Base-by-base conservation (phyloP, 2,797 vertebrate genomes). In the Microctenopoma steveboyesi region DNA sequence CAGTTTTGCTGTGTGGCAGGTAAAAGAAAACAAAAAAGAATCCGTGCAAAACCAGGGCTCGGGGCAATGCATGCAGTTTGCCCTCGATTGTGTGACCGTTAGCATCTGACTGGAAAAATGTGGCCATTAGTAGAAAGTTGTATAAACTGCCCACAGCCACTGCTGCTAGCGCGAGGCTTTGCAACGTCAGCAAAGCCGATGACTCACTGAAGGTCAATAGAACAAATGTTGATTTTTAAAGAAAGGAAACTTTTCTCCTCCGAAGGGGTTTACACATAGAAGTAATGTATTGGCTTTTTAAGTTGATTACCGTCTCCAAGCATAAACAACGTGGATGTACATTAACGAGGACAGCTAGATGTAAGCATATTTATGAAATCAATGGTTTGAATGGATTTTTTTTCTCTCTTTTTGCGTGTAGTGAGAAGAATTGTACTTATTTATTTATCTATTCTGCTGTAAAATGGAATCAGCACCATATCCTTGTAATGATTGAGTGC, bases 371-470 rank as follows among this genome's bases (percentile, higher is more conserved):
- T 93, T 93, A 93, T 88, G 85, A 79, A 90, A 88, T 91, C 86
- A 86, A 83, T 63, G 82, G 84, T 92, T 91, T 92, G 91, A 92
- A 90, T 91, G 89, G 78, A 73, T 83, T 89, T 92, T 70, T 22
- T 80, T 74, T 75, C 52, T 82, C 69, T 79, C 73, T 89, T 83
- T 89, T 89, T 89, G 88, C 78, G 91, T 92, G 91, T 92, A 91
- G 91, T 91, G 87, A 90, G 86, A 91, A 88, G 83, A 92, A 92
- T 85, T 92, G 91, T 91, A 90, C 78, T 72, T 90, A 92, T 90
- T 92, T 93, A 92, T 92, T 92, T 90, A 90, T 92, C 87, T 90
- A 87, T 85, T 90, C 88, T 85, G 88, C 86, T 91, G 89, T 91
- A 88, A 91, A 91, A 90, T 76, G 81, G 86, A 90, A 92, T 90